Evolutionary conservation across 2,888 invertebrate species (phyloP), one percentile per base, ranked within the genome.

Genomic region (Leucophora obtusa): DNA sequence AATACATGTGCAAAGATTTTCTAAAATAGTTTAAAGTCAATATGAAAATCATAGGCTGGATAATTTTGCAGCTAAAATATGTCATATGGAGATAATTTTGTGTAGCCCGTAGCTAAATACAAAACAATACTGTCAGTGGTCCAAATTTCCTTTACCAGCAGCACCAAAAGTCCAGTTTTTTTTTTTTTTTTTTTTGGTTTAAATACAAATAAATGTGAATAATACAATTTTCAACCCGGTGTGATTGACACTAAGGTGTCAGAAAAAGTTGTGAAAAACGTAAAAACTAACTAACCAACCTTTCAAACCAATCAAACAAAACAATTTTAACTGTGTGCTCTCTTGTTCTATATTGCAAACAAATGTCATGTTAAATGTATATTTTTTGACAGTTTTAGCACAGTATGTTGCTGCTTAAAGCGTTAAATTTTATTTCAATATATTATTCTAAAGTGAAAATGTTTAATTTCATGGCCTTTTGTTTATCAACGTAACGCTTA

Each of bases 181-280:
- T 28, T 28, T 24, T 24, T 24, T 24, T 24, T 24, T 24, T 24
- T 24, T 24, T 24, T 24, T 24, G 2, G 28, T 28, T 8, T 50
- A 14, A 21, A 38, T 5, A 65, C 35, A 56, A 38, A 60, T 60
- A 53, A 70, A 47, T 58, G 63, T 69, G 65, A 76, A 65, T 65
- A 76, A 73, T 70, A 24, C 9, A 66, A 66, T 74, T 70, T 77
- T 70, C 43, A 59, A 15, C 81, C 18, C 51, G 70, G 70, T 77
- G 81, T 74, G 81, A 74, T 72, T 76, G 43, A 56, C 70, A 74
- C 65, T 69, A 70, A 74, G 69, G 81, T 81, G 81, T 81, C 81
- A 81, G 73, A 71, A n/a, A 59, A 58, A 33, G 33, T 24, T 28
- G 28, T n/a, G n/a, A 28, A 70, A 11, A 15, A 17, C 1, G 7